Base-by-base conservation (phyloP, 2,888 invertebrate genomes). In the Drosophila maculinotata region DNA sequence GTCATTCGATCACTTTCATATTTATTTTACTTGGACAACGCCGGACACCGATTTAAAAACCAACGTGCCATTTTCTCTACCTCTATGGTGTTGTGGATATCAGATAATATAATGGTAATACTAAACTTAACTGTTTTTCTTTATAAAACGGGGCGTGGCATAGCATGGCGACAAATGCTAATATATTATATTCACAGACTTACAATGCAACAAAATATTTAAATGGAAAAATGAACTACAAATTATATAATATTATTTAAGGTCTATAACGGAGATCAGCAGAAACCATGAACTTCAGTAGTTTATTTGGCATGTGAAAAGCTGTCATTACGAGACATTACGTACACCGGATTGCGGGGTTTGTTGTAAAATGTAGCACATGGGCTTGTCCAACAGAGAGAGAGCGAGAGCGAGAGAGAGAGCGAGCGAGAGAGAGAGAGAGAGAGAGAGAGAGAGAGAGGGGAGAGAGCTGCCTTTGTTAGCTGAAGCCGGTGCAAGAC, bases 401-500 rank as follows among this genome's bases (percentile, higher is more conserved):
- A 38, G 14, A 48, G 63, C n/a, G n/a, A n/a, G n/a, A n/a, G n/a
- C n/a, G n/a, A n/a, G n/a, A n/a, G n/a, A n/a, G n/a, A n/a, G n/a
- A n/a, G n/a, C n/a, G 36, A 39, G 12, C 15, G 30, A 38, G 14
- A 48, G 63, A 67, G 36, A 39, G 12, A 12, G 30, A 38, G 14
- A 48, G 63, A 67, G 36, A 39, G 12, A 12, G 30, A 38, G 14
- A 48, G 63, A 67, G 36, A 39, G 12, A 12, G 30, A 38, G 14
- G 48, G 63, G 36, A 39, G 12, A 12, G 30, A 38, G 14, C 48
- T 57, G 75, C 62, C 59, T 72, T 56, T 72, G 59, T 54, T 30
- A 26, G 36, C 23, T 28, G 28, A 5, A 31, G 63, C 48, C 42
- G 45, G 38, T 59, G 69, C 47, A 56, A 42, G 57, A 48, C 39